Evolutionary conservation across 2,113 vertebrate genomes (phyloP).

Genomic region (Varanus salvator): DNA sequence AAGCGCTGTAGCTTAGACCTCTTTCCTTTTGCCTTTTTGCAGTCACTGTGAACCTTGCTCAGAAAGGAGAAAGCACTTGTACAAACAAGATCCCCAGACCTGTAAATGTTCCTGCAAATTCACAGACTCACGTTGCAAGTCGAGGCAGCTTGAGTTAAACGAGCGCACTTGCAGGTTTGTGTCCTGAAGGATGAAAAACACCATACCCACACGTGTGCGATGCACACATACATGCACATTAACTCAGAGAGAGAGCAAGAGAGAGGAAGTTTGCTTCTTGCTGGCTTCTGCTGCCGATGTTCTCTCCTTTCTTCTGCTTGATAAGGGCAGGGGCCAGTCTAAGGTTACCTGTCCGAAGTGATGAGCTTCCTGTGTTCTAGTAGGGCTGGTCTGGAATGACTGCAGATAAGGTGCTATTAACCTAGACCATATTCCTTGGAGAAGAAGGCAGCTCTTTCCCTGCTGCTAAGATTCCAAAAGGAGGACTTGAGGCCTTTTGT

Average conservation of each 20-base stretch:
- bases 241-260: conserved; percentile 67
- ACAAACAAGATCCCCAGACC: conserved; percentile 94
- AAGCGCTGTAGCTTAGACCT: conserved; percentile 91
- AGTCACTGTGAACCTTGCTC: conserved; percentile 96
- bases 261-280: conserved; percentile 79
- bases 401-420: background rate
- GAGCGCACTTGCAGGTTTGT: conserved; percentile 99
- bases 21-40: conserved; percentile 92
- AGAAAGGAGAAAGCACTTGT: conserved; percentile 94
- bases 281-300: conserved; percentile 74
- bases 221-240: conserved; percentile 73
- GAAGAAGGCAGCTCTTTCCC: conserved; percentile 15
- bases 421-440: background rate
- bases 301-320: conserved; percentile 66
- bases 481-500: conserved; percentile 26
- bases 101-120: conserved; percentile 99
- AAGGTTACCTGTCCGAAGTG: background rate
- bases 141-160: conserved; percentile 97
- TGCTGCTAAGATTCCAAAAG: conserved; percentile 29
- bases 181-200: conserved; percentile 78
- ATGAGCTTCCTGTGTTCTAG: conserved; percentile 60
- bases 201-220: background rate
- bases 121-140: conserved; percentile 96
- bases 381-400: conserved; percentile 37
- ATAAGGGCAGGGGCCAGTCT: background rate